Evolutionary conservation across 2,113 vertebrate species (phyloP).

Genomic region (Pseudois nayaur): DNA sequence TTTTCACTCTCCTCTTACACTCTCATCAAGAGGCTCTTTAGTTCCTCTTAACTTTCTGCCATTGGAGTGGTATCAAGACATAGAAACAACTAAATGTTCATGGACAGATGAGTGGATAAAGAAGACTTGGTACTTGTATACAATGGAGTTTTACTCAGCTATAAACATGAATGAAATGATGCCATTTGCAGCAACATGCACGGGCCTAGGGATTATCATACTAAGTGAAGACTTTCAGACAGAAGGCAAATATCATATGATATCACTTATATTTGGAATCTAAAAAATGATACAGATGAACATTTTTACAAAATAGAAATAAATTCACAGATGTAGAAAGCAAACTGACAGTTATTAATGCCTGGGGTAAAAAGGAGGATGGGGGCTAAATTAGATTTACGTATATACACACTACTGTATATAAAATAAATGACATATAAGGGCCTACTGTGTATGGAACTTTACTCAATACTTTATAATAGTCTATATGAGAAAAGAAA

Average conservation of each 20-base stretch:
- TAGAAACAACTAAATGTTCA: not conserved
- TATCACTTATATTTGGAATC: not conserved
- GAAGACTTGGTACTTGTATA: not conserved
- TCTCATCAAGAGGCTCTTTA: not conserved
- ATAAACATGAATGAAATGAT: not conserved
- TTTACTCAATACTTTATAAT: not conserved
- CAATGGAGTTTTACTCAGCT: not conserved
- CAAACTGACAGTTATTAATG: not conserved
- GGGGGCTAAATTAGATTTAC: not conserved
- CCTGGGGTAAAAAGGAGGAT: not conserved
- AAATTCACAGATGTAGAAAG: not conserved
- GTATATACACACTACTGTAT: not conserved
- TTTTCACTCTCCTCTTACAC: not conserved
- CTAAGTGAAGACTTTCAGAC: not conserved
- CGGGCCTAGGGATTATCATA: not conserved
- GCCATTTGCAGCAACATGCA: not conserved
- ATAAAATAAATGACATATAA: not conserved
- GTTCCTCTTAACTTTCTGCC: not conserved
- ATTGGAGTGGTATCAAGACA: not conserved
- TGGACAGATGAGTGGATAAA: not conserved
- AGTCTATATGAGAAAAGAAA: not conserved
- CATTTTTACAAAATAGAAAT: not conserved
- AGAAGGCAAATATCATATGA: not conserved
- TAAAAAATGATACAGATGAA: not conserved
- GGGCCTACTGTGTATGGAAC: not conserved